Evolutionary conservation across 2,113 vertebrate species (phyloP).

Genomic region (Gopherus evgoodei): DNA sequence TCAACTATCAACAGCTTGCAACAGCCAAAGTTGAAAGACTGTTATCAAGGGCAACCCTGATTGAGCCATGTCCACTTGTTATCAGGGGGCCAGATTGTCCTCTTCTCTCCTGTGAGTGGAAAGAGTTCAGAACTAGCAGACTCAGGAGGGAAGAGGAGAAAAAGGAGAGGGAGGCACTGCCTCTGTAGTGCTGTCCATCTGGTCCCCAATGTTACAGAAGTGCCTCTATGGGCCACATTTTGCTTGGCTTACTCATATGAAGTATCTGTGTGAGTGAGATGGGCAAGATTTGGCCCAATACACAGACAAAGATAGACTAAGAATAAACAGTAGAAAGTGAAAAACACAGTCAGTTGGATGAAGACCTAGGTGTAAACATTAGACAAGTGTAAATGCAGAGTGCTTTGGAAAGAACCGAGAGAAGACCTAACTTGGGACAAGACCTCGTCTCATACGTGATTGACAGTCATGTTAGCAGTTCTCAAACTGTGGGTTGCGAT

Average conservation of each 20-base stretch:
- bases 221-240: background rate
- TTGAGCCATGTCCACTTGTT: background rate
- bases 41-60: background rate
- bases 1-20: background rate
- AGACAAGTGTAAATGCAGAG: background rate
- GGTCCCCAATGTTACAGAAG: background rate
- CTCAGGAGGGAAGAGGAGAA: background rate
- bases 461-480: background rate
- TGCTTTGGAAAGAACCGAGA: background rate
- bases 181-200: background rate
- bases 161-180: background rate
- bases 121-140: background rate
- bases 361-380: background rate
- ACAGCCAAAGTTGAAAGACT: background rate
- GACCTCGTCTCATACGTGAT: background rate
- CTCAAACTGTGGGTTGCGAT: too few species aligned
- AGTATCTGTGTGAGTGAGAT: background rate
- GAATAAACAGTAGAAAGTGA: background rate
- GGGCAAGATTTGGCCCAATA: constrained; percentile 11
- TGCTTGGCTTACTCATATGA: background rate
- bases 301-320: background rate
- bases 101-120: background rate
- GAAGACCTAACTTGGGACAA: background rate
- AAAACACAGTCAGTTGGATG: background rate
- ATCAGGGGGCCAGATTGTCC: background rate